phyloP scores from a whole-genome alignment of 2,888 invertebrate genomes.

The Campoplex nolae region DNA sequence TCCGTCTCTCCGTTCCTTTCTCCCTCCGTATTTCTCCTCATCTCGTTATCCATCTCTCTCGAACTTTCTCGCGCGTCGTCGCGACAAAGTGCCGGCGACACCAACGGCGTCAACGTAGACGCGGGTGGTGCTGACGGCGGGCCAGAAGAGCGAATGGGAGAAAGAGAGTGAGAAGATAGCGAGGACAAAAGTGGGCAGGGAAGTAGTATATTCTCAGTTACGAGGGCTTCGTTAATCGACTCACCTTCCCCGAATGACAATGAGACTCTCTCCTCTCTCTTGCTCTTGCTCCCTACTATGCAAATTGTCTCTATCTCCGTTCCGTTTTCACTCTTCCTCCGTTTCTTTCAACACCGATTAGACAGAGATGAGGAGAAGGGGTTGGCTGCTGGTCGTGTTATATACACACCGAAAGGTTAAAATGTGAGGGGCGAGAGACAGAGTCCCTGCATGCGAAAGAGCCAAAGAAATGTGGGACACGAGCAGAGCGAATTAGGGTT shows the following conservation, averaged over 20 bases:
- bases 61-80: constrained; percentile 61
- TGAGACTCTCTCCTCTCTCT: constrained; percentile 48
- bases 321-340: not conserved
- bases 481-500: constrained; percentile 41
- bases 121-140: constrained; percentile 60
- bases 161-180: not conserved
- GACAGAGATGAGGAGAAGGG: constrained; percentile 6
- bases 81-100: constrained; percentile 48
- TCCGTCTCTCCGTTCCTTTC: constrained; percentile 47
- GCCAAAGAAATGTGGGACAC: constrained; percentile 40
- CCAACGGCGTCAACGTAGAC: constrained; percentile 48
- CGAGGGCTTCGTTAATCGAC: constrained; percentile 67
- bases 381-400: not conserved
- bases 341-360: constrained; percentile 23
- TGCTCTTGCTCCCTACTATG: not conserved
- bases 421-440: constrained; percentile 8
- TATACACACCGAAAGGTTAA: not conserved
- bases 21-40: constrained; percentile 46
- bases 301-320: constrained; percentile 27
- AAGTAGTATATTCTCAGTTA: constrained; percentile 44
- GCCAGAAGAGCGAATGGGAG: constrained; percentile 24
- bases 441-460: constrained; percentile 18
- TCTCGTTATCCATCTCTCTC: constrained; percentile 52
- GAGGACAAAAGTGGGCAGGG: constrained; percentile 32
- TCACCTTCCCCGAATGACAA: constrained; percentile 63